Evolutionary conservation across 2,797 vertebrate genomes (phyloP).

Genomic region (Adelosebastes latens): DNA sequence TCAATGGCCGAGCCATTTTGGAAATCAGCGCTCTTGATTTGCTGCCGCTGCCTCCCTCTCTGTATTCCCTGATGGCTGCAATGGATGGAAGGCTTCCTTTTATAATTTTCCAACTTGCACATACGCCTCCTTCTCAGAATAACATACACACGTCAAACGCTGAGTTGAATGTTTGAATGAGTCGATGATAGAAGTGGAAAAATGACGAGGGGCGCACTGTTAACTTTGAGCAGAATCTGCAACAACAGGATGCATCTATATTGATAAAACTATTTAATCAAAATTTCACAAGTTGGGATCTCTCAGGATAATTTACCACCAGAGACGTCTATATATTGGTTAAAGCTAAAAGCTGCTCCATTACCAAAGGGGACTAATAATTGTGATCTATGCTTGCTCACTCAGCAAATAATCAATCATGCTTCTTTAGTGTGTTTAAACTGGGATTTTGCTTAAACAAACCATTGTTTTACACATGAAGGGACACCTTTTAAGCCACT

Average conservation of each 20-base stretch:
- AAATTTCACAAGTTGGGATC: slow-evolving; percentile 25
- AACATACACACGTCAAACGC: slow-evolving; percentile 52
- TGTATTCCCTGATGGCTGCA: slow-evolving; percentile 83
- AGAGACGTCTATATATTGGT: slow-evolving; percentile 43
- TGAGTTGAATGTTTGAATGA: slow-evolving; percentile 43
- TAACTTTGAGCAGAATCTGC: slow-evolving; percentile 3
- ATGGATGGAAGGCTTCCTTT: slow-evolving; percentile 86
- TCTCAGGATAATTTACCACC: slow-evolving; percentile 40
- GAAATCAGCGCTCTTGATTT: slow-evolving; percentile 80
- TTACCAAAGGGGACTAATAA: slow-evolving; percentile 58
- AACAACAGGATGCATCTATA: slow-evolving; percentile 27
- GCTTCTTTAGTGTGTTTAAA: slow-evolving; percentile 51
- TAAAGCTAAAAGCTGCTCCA: slow-evolving; percentile 62
- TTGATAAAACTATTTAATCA: slow-evolving; percentile 39
- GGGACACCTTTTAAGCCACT: background rate
- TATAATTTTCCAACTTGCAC: slow-evolving; percentile 81
- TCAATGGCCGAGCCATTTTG: slow-evolving; percentile 83
- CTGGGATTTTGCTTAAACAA: slow-evolving; percentile 19
- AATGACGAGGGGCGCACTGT: background rate
- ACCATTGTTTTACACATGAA: slow-evolving; percentile 1
- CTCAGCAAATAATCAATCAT: slow-evolving; percentile 72
- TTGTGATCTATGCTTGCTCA: slow-evolving; percentile 58
- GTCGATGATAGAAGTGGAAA: slow-evolving; percentile 25
- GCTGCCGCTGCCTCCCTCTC: slow-evolving; percentile 74
- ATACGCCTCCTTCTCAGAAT: slow-evolving; percentile 48